Percentiles rank a stretch among this genome's conserved stretches.
Evolutionary conservation across 1,140 invertebrate genomes (phyloP).

Genomic region (Triops longicaudatus): DNA sequence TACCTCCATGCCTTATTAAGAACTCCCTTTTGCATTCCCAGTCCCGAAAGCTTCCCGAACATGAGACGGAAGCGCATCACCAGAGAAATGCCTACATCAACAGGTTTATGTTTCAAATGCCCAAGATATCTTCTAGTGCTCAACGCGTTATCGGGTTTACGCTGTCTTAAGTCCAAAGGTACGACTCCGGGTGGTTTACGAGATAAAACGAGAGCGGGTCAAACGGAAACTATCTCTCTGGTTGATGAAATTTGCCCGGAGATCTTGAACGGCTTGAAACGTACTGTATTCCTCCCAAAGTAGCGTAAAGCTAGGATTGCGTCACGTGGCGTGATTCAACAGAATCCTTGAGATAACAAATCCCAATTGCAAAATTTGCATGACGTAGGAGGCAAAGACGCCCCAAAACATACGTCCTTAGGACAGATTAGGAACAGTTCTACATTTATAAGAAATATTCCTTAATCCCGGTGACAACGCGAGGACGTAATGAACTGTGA

Average conservation of each 20-base stretch:
- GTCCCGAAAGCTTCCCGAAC: background rate
- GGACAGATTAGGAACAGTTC: background rate
- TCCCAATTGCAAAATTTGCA: background rate
- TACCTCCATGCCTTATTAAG: background rate
- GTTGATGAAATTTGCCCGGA: background rate
- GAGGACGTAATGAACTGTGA: too few relatives aligned
- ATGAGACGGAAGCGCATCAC: background rate
- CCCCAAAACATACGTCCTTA: background rate
- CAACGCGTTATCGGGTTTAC: background rate
- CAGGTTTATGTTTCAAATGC: background rate
- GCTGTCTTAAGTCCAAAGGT: background rate
- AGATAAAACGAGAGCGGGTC: background rate
- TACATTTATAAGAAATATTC: too few relatives aligned
- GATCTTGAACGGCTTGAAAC: background rate
- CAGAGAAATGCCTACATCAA: background rate
- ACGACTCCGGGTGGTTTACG: background rate
- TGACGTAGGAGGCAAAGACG: background rate
- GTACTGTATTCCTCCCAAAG: background rate
- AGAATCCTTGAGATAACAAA: background rate
- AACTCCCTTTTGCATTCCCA: background rate
- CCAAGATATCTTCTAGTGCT: background rate
- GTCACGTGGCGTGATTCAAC: constrained; percentile 1
- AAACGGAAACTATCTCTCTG: background rate
- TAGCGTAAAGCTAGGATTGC: background rate
- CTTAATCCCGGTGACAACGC: too few relatives aligned